Conservation (phyloP, 1,140 invertebrate species). For the Camponotus vicinus region DNA sequence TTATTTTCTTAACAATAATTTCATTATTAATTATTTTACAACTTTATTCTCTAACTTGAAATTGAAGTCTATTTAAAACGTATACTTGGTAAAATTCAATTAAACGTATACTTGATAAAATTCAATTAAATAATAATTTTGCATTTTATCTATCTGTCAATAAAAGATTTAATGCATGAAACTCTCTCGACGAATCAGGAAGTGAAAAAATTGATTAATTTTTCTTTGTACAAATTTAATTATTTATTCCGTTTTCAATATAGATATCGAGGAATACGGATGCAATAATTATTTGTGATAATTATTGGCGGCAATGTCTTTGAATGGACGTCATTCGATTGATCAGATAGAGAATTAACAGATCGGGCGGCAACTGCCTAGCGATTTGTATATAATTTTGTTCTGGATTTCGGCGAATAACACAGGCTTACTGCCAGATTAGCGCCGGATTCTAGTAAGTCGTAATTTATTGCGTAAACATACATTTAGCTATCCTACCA, state of each 20-base stretch:
- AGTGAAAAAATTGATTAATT: neutral
- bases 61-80: neutral
- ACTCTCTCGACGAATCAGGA: neutral
- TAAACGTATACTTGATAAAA: neutral
- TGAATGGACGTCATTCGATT: slow-evolving; percentile 30
- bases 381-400: slow-evolving; percentile 48
- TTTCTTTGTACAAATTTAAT: neutral
- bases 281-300: slow-evolving; percentile 20
- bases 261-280: neutral
- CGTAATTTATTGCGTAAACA: slow-evolving; percentile 68
- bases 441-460: slow-evolving; percentile 57
- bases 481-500: slow-evolving; percentile 39
- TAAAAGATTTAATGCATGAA: neutral
- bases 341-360: slow-evolving; percentile 64
- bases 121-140: neutral
- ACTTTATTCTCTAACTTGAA: neutral
- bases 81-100: neutral
- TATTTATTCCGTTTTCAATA: neutral
- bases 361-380: neutral
- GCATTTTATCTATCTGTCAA: neutral
- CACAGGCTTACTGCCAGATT: slow-evolving; percentile 69
- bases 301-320: neutral
- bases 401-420: slow-evolving; percentile 51
- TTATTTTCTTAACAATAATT: neutral
- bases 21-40: neutral